These are phyloP conservation scores for Ptychochromis oligacanthus DNA, from an alignment of 2,113 vertebrate genomes.

Conservation along the genomic window DNA sequence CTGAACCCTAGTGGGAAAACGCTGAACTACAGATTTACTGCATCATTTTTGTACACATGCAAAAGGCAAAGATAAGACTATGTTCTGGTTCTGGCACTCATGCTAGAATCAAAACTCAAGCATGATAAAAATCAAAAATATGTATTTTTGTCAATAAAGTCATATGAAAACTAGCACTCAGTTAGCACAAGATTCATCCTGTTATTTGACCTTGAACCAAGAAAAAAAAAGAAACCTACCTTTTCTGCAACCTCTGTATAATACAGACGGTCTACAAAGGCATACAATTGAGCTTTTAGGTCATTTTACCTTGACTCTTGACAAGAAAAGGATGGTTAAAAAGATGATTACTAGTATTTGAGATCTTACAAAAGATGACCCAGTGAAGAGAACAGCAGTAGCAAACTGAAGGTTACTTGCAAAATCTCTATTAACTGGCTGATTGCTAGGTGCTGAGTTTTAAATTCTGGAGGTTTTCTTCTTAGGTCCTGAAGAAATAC, in stretches of 20 bases:
- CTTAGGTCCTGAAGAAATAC: background rate
- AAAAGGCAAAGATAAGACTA: no score
- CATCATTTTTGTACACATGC: background rate
- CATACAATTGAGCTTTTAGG: background rate
- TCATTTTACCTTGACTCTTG: background rate
- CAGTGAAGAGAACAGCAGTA: background rate
- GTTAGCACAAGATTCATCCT: no score
- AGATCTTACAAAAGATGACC: background rate
- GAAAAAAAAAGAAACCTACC: no score
- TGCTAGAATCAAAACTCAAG: no score
- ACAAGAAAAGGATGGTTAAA: background rate
- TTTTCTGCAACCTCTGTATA: no score
- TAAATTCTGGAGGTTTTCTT: background rate
- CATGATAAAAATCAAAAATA: no score
- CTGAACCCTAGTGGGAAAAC: conserved; percentile 54
- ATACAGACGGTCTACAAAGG: no score
- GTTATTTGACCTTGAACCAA: no score
- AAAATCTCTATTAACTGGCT: background rate
- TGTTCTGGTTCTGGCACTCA: no score
- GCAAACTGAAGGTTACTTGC: background rate
- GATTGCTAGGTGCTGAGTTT: background rate
- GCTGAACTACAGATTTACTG: conserved; percentile 25
- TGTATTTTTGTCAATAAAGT: no score
- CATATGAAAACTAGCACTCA: no score
- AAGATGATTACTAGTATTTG: background rate